Conservation (phyloP, 2,888 invertebrate genomes). For the Litoditis marina region DNA sequence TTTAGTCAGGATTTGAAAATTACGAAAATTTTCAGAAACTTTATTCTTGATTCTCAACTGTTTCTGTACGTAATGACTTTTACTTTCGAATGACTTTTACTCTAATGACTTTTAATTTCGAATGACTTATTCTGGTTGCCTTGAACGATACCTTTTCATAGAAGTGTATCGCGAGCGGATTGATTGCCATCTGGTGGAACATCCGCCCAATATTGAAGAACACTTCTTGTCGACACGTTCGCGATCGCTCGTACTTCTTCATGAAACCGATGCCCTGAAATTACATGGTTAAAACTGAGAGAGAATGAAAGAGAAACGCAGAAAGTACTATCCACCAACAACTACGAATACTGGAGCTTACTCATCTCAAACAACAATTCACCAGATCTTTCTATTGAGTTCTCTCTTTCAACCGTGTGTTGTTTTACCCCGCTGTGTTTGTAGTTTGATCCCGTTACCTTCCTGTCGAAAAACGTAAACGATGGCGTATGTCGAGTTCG, state of each 20-base stretch:
- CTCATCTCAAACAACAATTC: background rate
- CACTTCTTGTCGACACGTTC: slow-evolving; percentile 42
- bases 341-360: background rate
- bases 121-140: too few species aligned
- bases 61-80: background rate
- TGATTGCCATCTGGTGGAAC: slow-evolving; percentile 58
- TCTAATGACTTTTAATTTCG: too few species aligned
- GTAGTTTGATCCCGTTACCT: too few species aligned
- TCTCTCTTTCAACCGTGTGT: too few species aligned
- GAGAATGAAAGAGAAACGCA: background rate
- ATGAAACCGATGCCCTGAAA: slow-evolving; percentile 54
- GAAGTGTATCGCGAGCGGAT: slow-evolving; percentile 50
- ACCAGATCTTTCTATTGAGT: too few species aligned
- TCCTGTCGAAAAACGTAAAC: too few species aligned
- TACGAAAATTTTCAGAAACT: too few species aligned
- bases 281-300: background rate
- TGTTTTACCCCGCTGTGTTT: too few species aligned
- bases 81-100: too few species aligned
- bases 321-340: background rate
- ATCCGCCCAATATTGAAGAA: slow-evolving; percentile 56
- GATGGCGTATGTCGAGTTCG: too few species aligned
- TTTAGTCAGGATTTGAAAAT: too few species aligned
- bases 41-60: background rate
- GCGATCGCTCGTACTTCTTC: slow-evolving; percentile 45
- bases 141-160: slow-evolving; percentile 54